These are phyloP conservation scores for Trypoxylon attenuatum DNA, from an alignment of 2,888 invertebrate genomes.

Conservation along the genomic window DNA sequence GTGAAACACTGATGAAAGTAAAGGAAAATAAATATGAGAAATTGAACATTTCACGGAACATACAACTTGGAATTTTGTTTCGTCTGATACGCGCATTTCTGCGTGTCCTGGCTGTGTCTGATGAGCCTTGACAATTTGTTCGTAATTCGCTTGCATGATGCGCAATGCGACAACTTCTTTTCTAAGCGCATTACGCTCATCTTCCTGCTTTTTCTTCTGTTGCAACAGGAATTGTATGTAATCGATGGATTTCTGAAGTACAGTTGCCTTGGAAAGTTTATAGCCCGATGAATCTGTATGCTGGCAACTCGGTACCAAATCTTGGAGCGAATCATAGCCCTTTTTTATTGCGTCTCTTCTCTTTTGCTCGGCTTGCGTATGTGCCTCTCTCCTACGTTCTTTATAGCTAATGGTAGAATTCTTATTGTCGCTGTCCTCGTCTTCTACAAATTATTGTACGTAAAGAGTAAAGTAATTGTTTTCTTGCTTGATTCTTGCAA, in stretches of 20 bases:
- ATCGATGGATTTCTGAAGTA: constrained; percentile 95
- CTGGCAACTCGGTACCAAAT: constrained; percentile 94
- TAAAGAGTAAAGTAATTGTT: not conserved
- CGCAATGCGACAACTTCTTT: constrained; percentile 95
- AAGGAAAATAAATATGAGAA: not conserved
- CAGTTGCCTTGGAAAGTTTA: constrained; percentile 96
- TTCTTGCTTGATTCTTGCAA: not conserved
- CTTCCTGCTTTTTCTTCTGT: constrained; percentile 95
- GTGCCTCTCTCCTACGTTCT: constrained; percentile 94
- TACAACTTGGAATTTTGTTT: constrained; percentile 97
- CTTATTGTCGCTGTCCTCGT: constrained; percentile 80
- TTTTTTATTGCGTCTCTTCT: constrained; percentile 97
- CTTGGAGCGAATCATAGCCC: constrained; percentile 95
- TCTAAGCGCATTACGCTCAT: constrained; percentile 91
- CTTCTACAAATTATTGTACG: constrained; percentile 73
- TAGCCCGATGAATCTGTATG: constrained; percentile 94
- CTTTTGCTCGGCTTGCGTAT: constrained; percentile 97
- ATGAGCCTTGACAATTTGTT: constrained; percentile 96
- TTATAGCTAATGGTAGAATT: constrained; percentile 88
- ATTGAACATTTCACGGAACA: no score
- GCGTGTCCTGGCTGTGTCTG: constrained; percentile 92
- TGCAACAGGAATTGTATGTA: constrained; percentile 93
- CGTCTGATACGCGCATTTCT: constrained; percentile 93
- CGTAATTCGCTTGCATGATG: constrained; percentile 93
- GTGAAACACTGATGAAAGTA: not conserved